A percentile compares a stretch with the other conserved stretches of the same genome.
Conservation (phyloP, 2,113 vertebrate genomes). For the Papio anubis region DNA sequence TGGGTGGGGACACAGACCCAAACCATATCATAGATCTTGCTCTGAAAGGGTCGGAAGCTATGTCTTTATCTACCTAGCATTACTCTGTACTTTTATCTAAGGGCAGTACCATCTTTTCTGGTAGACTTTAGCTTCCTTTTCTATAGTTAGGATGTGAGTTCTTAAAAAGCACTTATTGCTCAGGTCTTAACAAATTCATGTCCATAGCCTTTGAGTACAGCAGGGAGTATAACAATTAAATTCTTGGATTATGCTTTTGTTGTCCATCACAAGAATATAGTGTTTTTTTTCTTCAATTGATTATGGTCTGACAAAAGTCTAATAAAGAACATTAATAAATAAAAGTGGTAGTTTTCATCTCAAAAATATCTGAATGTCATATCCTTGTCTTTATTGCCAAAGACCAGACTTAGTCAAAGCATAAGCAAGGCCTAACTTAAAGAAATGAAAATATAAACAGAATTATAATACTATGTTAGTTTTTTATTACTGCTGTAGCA, state of each 20-base stretch:
- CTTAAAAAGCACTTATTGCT: background rate
- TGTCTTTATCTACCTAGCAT: background rate
- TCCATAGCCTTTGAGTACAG: background rate
- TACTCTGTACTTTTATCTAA: background rate
- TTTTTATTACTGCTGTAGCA: too few species aligned
- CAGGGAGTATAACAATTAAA: conserved; percentile 20
- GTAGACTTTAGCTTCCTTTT: background rate
- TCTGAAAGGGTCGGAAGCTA: background rate
- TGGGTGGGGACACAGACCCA: too few species aligned
- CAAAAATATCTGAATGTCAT: conserved; percentile 34
- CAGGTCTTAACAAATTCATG: background rate
- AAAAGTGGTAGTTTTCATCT: conserved; percentile 21
- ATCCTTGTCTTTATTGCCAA: background rate
- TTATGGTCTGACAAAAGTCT: background rate
- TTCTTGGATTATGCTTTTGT: background rate
- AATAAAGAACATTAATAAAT: conserved; percentile 6
- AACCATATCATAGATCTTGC: background rate
- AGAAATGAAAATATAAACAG: background rate
- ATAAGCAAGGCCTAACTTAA: background rate
- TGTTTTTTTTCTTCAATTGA: background rate
- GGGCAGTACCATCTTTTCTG: background rate
- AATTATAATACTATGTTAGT: background rate
- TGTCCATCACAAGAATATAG: background rate
- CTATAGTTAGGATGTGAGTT: conserved; percentile 5
- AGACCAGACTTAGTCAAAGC: background rate